Evolutionary conservation across 2,888 invertebrate genomes (phyloP).

Genomic region (Habrosyne pyritoides): DNA sequence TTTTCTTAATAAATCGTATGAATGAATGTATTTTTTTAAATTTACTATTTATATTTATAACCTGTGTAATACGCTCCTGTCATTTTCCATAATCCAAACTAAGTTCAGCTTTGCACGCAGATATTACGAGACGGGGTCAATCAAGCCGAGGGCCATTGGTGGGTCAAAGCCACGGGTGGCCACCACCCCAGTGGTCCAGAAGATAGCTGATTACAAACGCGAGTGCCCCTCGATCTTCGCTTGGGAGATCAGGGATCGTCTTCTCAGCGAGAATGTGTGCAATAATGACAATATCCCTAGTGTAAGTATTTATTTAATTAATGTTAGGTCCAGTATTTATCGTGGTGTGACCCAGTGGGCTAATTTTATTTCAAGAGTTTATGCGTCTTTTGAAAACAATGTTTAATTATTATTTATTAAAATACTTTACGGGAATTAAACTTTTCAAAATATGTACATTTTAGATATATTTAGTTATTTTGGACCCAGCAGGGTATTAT

Average conservation of each 20-base stretch:
- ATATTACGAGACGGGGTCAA: conserved; percentile 99
- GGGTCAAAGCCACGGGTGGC: conserved; percentile 98
- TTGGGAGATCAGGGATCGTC: conserved; percentile 98
- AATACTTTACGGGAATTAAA: no score
- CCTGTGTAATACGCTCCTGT: conserved; percentile 38
- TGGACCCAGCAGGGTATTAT: no score
- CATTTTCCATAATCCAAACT: conserved; percentile 71
- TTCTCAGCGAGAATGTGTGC: conserved; percentile 97
- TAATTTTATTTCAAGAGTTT: background rate
- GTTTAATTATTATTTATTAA: no score
- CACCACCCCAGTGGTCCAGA: conserved; percentile 95
- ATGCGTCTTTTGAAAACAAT: background rate
- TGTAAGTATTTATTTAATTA: conserved; percentile 87
- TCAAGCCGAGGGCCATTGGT: conserved; percentile 98
- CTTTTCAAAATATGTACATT: no score
- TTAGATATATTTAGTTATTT: no score
- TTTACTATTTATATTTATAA: background rate
- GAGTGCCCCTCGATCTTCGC: conserved; percentile 99
- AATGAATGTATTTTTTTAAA: background rate
- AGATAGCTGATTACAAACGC: conserved; percentile 98
- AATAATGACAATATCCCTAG: conserved; percentile 99
- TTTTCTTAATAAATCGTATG: no score
- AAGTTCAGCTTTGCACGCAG: conserved; percentile 84
- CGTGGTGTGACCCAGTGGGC: background rate
- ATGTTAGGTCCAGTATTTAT: background rate